These are phyloP conservation scores for Epinotia brunnichana DNA, from an alignment of 2,888 invertebrate species.

Conservation along the genomic window DNA sequence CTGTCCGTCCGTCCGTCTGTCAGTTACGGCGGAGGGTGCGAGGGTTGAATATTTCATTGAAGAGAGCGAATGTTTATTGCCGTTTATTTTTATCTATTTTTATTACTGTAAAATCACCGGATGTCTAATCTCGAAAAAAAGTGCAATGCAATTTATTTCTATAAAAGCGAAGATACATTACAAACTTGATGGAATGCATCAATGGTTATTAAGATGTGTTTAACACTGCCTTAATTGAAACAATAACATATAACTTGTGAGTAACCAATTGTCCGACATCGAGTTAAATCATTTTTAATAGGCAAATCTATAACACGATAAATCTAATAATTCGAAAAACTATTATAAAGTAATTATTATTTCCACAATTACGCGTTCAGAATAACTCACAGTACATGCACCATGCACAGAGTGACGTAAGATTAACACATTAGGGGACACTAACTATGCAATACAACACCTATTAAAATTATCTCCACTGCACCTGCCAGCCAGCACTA, in stretches of 20 bases:
- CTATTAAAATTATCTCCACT: no score
- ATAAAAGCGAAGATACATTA: no score
- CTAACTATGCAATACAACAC: conserved; percentile 49
- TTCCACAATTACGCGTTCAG: conserved; percentile 35
- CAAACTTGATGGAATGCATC: conserved; percentile 1
- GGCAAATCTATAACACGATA: conserved; percentile 35
- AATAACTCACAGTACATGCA: conserved; percentile 50
- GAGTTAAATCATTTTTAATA: conserved; percentile 33
- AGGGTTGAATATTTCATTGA: conserved; percentile 25
- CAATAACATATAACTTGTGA: conserved; percentile 33
- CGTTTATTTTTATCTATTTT: conserved; percentile 2
- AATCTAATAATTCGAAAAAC: conserved; percentile 35
- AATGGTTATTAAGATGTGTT: conserved; percentile 11
- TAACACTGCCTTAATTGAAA: conserved; percentile 25
- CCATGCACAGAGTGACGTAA: conserved; percentile 69
- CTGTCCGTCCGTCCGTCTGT: conserved; percentile 15
- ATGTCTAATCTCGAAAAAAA: neutral
- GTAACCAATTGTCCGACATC: conserved; percentile 22
- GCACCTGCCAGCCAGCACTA: no score
- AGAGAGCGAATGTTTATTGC: conserved; percentile 9
- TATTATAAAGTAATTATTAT: conserved; percentile 43
- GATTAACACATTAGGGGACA: conserved; percentile 64
- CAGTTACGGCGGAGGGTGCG: conserved; percentile 29
- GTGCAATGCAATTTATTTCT: no score
- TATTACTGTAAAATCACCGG: neutral